Conservation (phyloP, 2,797 vertebrate genomes). For the Morelia viridis region DNA sequence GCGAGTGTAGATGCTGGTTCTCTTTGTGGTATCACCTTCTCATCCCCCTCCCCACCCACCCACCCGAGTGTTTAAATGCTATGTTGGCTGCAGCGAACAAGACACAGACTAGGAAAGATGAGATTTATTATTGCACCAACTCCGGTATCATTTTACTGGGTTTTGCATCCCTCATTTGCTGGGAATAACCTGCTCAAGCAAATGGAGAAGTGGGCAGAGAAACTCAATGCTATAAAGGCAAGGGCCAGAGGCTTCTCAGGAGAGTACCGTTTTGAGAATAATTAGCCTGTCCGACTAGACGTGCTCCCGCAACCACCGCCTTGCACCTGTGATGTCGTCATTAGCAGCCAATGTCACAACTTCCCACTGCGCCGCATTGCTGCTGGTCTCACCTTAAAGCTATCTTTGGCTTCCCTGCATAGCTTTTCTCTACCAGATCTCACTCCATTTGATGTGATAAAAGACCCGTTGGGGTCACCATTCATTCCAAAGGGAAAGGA, state of each 20-base stretch:
- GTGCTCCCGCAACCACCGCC: neutral
- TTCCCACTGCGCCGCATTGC: neutral
- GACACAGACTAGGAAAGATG: neutral
- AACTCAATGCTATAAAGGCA: neutral
- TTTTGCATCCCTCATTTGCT: neutral
- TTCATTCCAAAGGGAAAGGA: too few species aligned
- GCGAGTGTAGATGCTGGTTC: neutral
- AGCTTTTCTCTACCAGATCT: neutral
- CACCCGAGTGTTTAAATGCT: neutral
- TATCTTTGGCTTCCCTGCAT: neutral
- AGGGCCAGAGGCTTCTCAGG: neutral
- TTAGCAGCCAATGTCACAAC: neutral
- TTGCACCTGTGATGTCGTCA: neutral
- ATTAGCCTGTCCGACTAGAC: neutral
- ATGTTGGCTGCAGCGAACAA: slow-evolving; percentile 6
- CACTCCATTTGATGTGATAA: neutral
- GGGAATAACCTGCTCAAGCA: neutral
- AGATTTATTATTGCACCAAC: slow-evolving; percentile 19
- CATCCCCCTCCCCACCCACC: too few species aligned
- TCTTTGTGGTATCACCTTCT: neutral
- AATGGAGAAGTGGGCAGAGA: neutral
- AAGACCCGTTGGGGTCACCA: neutral
- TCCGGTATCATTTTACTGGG: neutral
- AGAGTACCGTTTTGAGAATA: neutral
- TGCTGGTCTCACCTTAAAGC: neutral